Percentiles rank a stretch among this genome's conserved stretches.
Evolutionary conservation across 1,140 invertebrate genomes (phyloP).

Genomic region (Oncopodura yosiiana): DNA sequence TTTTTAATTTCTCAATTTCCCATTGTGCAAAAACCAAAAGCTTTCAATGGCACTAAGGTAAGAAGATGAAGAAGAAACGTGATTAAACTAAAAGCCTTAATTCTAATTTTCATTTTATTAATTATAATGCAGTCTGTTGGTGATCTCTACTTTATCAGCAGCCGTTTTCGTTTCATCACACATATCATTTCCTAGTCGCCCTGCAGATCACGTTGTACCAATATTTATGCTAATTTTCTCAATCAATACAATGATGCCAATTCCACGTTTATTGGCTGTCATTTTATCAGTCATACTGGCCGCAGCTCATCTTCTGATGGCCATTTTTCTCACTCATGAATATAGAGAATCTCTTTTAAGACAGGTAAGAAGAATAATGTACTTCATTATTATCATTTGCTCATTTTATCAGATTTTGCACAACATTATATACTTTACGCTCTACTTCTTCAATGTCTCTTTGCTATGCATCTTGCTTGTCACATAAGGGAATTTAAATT

Average conservation of each 20-base stretch:
- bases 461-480: too few relatives aligned
- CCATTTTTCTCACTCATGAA: conserved; percentile 32
- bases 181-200: conserved; percentile 14
- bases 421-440: too few relatives aligned
- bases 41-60: conserved; percentile 26
- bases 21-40: conserved; percentile 29
- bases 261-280: conserved; percentile 34
- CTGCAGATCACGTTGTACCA: conserved; percentile 36
- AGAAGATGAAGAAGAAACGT: too few relatives aligned
- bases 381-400: too few relatives aligned
- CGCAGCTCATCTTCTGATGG: conserved; percentile 35
- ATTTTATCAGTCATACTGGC: conserved; percentile 34
- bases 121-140: conserved; percentile 34
- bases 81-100: too few relatives aligned
- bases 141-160: conserved; percentile 32
- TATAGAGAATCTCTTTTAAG: conserved; percentile 24
- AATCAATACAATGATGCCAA: conserved; percentile 38
- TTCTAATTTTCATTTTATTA: too few relatives aligned
- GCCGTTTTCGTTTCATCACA: conserved; percentile 31
- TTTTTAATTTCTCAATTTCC: conserved; percentile 32
- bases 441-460: too few relatives aligned
- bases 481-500: too few relatives aligned
- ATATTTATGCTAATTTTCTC: conserved; percentile 38
- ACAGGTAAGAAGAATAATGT: conserved; percentile 34
- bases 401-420: neutral